Base-by-base conservation (phyloP, 1,140 invertebrate genomes). In the Zaprionus tsacasi region DNA sequence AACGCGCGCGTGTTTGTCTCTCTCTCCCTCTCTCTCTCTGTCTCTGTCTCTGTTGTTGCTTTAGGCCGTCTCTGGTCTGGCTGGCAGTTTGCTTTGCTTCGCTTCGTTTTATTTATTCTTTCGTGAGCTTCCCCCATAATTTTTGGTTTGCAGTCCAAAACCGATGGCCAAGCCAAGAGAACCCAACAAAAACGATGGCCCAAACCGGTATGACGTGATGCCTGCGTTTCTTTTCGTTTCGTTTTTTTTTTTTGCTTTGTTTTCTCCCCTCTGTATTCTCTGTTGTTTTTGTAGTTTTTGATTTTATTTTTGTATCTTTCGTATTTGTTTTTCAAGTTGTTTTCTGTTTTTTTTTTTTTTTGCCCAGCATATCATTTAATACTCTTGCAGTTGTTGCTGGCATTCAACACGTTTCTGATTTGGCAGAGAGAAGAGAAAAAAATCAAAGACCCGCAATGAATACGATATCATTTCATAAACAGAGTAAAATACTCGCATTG, bases 171-270 rank as follows among this genome's bases (percentile, higher is more conserved):
- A 83, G 40, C 38, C 38, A 40, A 45, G 40, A 45, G 40, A 45
- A 45, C 40, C 40, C 2, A 45, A n/a, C n/a, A 78, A 69, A 60
- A 75, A 76, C 72, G 64, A 48, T 81, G 78, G 76, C 70, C 33
- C 72, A 86, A 88, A 88, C 83, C 83, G 83, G 83, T 82, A 88
- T 88, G 85, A 89, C 82, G 82, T 87, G 82, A 87, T 79, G 74
- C 74, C 69, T 43, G 40, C 21, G 36, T 56, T 72, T 54, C 64
- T 63, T 10, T 63, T 78, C 78, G 43, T n/a, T n/a, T n/a, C n/a
- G n/a, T n/a, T n/a, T n/a, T n/a, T n/a, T n/a, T n/a, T 72, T 73
- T 64, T 58, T 74, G 45, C 11, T 35, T 54, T 52, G 30, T 27
- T 38, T 33, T 54, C 38, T 52, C 3, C 36, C 21, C 21, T 21